Percentiles rank a stretch among this genome's conserved stretches.
Evolutionary conservation across 2,113 vertebrate species (phyloP).

Genomic region (Pelmatolapia mariae): DNA sequence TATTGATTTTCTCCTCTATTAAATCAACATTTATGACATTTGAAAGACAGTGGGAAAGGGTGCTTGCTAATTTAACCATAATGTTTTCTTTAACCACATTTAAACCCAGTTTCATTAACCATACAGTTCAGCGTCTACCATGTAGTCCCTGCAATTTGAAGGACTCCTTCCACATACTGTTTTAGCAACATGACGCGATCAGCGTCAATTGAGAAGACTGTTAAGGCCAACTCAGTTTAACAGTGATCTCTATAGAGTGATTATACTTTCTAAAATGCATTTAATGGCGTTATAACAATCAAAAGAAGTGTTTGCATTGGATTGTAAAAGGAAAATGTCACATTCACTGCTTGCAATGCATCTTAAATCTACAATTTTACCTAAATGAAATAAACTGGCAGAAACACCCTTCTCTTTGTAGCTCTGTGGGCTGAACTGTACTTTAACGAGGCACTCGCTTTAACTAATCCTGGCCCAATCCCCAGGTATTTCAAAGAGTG

Average conservation of each 20-base stretch:
- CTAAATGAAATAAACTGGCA: not conserved
- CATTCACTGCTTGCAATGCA: not conserved
- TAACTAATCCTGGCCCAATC: not conserved
- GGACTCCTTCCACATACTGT: not conserved
- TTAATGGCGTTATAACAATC: not conserved
- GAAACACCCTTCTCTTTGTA: not conserved
- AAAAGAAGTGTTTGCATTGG: not conserved
- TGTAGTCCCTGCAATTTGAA: not conserved
- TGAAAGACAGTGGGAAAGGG: not conserved
- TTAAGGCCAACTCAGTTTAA: not conserved
- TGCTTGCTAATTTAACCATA: not conserved
- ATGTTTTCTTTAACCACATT: not conserved
- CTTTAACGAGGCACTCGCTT: not conserved
- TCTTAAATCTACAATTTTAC: not conserved
- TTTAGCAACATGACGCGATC: not conserved
- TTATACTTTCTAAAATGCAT: not conserved
- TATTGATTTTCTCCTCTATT: not conserved
- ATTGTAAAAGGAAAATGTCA: not conserved
- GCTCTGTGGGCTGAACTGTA: not conserved
- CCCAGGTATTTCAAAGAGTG: not conserved
- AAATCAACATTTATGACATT: not conserved
- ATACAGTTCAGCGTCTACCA: not conserved
- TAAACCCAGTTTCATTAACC: not conserved
- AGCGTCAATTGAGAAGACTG: not conserved
- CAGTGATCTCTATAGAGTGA: not conserved